These are phyloP conservation scores for Drosophila biarmipes DNA, from an alignment of 1,140 invertebrate genomes.

Conservation along the genomic window DNA sequence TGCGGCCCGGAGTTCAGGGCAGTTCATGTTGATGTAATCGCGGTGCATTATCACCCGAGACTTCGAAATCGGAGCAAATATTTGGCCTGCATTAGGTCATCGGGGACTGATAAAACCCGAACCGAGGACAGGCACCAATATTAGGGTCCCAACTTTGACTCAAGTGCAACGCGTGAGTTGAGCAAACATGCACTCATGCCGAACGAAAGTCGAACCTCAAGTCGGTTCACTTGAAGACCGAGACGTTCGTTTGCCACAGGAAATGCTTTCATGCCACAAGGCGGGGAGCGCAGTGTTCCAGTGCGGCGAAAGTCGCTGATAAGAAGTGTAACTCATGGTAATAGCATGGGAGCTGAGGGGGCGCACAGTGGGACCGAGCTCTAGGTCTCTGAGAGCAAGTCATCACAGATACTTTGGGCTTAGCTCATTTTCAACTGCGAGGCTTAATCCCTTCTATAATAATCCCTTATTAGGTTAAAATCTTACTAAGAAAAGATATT, in stretches of 20 bases:
- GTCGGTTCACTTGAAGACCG: constrained; percentile 2
- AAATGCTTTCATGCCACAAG: constrained; percentile 46
- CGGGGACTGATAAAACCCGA: constrained; percentile 54
- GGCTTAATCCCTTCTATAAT: too few relatives aligned
- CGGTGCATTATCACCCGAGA: constrained; percentile 40
- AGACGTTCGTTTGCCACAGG: constrained; percentile 41
- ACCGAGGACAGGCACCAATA: constrained; percentile 18
- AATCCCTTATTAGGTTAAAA: too few relatives aligned
- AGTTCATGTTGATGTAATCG: constrained; percentile 48
- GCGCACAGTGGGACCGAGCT: constrained; percentile 16
- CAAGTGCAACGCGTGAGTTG: constrained; percentile 51
- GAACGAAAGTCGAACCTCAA: constrained; percentile 28
- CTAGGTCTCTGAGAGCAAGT: neutral
- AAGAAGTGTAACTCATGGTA: constrained; percentile 58
- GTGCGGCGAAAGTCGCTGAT: constrained; percentile 49
- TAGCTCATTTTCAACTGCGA: too few relatives aligned
- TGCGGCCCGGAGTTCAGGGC: constrained; percentile 30
- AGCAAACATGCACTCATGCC: constrained; percentile 28
- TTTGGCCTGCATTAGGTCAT: constrained; percentile 70
- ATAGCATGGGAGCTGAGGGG: constrained; percentile 35
- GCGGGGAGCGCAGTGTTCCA: constrained; percentile 32
- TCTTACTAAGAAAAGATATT: too few relatives aligned
- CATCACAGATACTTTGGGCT: neutral
- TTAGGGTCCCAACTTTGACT: constrained; percentile 11
- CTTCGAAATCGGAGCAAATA: constrained; percentile 60